phyloP scores from a whole-genome alignment of 2,797 vertebrate genomes.

The Cossypha dichroa region DNA sequence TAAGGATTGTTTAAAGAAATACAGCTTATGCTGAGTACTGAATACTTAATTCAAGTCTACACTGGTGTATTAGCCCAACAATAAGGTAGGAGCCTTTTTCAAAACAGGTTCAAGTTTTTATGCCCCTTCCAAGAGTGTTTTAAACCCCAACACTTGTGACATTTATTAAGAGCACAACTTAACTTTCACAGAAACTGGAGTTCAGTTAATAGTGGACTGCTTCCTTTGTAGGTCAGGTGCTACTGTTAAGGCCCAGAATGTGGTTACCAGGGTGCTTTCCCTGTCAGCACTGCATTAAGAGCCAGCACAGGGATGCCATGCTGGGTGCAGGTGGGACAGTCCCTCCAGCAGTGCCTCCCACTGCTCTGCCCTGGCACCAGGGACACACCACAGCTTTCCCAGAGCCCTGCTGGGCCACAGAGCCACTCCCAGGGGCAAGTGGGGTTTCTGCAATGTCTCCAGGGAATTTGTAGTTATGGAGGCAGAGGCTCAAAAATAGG shows the following conservation, averaged over 20 bases:
- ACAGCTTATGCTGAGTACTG: not conserved
- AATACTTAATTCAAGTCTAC: not conserved
- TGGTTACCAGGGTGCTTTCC: not conserved
- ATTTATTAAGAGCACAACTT: not conserved
- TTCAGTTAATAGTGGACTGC: not conserved
- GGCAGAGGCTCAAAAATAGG: not conserved
- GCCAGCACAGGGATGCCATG: rapidly evolving
- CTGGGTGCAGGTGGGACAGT: not conserved
- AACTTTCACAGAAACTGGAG: not conserved
- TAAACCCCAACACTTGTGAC: not conserved
- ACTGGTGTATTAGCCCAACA: not conserved
- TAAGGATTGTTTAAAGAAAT: not conserved
- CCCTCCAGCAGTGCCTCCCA: not conserved
- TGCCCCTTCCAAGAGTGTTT: not conserved
- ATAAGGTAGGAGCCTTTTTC: not conserved
- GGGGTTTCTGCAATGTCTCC: not conserved
- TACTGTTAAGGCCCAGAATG: not conserved
- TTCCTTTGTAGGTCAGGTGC: not conserved
- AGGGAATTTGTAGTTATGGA: not conserved
- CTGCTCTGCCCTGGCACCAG: not conserved
- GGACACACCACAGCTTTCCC: rapidly evolving
- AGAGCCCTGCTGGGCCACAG: not conserved
- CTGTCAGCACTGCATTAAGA: rapidly evolving
- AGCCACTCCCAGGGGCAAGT: not conserved
- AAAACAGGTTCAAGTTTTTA: not conserved